Evolutionary conservation across 2,113 vertebrate genomes (phyloP).

Genomic region (Heptranchias perlo): DNA sequence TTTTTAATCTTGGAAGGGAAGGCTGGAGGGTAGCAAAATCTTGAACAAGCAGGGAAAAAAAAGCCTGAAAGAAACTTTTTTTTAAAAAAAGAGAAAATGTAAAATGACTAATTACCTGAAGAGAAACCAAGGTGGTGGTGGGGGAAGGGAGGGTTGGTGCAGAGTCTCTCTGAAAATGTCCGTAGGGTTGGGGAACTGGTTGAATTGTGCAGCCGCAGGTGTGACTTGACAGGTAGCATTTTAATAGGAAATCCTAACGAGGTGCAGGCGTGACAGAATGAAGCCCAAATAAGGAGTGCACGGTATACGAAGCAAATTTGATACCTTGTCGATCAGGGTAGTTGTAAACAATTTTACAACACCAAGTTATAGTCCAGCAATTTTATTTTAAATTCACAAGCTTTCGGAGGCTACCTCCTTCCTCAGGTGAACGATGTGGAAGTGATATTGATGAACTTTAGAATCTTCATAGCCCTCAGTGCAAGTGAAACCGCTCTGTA

Average conservation of each 20-base stretch:
- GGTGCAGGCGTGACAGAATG: not conserved
- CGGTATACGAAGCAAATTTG: not conserved
- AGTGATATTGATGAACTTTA: not conserved
- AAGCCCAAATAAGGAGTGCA: not conserved
- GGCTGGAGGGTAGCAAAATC: too few relatives aligned
- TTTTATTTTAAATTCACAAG: too few relatives aligned
- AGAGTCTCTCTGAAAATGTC: not conserved
- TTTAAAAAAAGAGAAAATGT: too few relatives aligned
- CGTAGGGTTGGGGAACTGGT: not conserved
- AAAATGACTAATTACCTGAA: too few relatives aligned
- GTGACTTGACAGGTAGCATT: not conserved
- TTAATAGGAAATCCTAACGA: not conserved
- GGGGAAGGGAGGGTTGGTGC: too few relatives aligned
- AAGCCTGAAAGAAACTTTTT: too few relatives aligned
- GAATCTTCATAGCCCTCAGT: not conserved
- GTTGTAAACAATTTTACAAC: too few relatives aligned
- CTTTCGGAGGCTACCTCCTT: too few relatives aligned
- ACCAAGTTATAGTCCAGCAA: too few relatives aligned
- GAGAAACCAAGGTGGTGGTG: too few relatives aligned
- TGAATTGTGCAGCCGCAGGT: not conserved
- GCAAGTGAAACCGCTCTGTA: not conserved
- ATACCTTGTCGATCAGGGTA: not conserved
- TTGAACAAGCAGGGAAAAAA: too few relatives aligned
- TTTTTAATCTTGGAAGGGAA: not conserved
- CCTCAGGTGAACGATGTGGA: too few relatives aligned